A percentile compares a stretch with the other conserved stretches of the same genome.
Conservation (phyloP, 1,140 invertebrate species). For the Coptotermes formosanus region DNA sequence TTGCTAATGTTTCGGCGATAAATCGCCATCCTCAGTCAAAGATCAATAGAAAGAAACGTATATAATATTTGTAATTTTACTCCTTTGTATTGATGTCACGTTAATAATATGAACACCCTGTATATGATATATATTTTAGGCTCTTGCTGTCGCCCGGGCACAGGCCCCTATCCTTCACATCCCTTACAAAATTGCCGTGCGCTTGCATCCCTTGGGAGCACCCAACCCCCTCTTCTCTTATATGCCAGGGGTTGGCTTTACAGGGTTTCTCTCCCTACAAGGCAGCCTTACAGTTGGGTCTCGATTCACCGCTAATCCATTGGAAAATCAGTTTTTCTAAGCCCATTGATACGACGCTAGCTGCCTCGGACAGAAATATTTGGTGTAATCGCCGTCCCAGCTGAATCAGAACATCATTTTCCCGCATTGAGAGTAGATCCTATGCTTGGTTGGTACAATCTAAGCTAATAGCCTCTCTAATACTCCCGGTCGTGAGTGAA, state of each 20-base stretch:
- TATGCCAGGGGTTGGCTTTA: neutral
- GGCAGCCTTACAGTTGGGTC: slow-evolving; percentile 10
- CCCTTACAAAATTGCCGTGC: slow-evolving; percentile 17
- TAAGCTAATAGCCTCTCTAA: slow-evolving; percentile 7
- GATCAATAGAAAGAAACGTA: too few relatives aligned
- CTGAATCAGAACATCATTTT: slow-evolving; percentile 13
- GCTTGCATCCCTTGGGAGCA: neutral
- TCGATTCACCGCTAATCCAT: slow-evolving; percentile 37
- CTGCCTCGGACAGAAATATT: slow-evolving; percentile 34
- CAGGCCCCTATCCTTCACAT: neutral
- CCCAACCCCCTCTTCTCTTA: neutral
- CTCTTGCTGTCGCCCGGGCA: neutral
- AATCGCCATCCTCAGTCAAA: too few relatives aligned
- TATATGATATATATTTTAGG: neutral
- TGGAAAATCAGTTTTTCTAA: slow-evolving; percentile 38
- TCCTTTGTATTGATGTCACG: too few relatives aligned
- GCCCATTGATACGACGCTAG: slow-evolving; percentile 35
- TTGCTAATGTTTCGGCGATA: too few relatives aligned
- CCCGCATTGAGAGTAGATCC: neutral
- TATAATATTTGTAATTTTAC: too few relatives aligned
- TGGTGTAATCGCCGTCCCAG: slow-evolving; percentile 30
- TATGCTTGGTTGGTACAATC: neutral
- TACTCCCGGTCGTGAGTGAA: neutral
- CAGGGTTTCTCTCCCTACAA: neutral
- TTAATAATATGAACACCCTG: neutral